phyloP scores from a whole-genome alignment of 2,888 invertebrate species.

The Epiperipatus broadwayi region DNA sequence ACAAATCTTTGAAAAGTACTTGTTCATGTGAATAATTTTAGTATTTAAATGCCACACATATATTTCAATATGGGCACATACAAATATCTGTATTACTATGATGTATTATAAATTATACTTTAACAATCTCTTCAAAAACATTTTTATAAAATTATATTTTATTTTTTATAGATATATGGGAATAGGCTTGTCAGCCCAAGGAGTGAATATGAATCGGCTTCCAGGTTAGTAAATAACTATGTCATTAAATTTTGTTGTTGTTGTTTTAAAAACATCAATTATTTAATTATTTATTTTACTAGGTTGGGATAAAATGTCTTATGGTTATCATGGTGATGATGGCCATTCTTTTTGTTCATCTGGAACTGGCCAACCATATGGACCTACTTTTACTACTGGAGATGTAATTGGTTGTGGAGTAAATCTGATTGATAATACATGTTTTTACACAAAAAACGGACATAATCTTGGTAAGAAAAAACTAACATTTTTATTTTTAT shows the following conservation, averaged over 20 bases:
- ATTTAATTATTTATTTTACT: constrained; percentile 17
- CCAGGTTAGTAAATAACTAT: constrained; percentile 44
- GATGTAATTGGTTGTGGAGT: constrained; percentile 97
- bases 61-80: too few relatives aligned
- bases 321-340: constrained; percentile 98
- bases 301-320: constrained; percentile 98
- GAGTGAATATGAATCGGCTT: constrained; percentile 89
- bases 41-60: too few relatives aligned
- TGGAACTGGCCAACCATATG: constrained; percentile 90
- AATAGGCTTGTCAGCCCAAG: constrained; percentile 85
- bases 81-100: too few relatives aligned
- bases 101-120: too few relatives aligned
- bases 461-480: constrained; percentile 58
- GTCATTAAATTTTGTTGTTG: not conserved
- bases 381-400: constrained; percentile 93
- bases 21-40: too few relatives aligned
- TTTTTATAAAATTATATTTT: too few relatives aligned
- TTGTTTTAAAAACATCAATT: not conserved
- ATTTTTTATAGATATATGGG: constrained; percentile 59
- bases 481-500: not conserved
- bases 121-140: too few relatives aligned
- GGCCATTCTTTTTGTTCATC: constrained; percentile 97
- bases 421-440: constrained; percentile 90
- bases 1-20: too few relatives aligned
- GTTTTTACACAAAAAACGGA: constrained; percentile 99